phyloP scores from a whole-genome alignment of 2,797 vertebrate species.

The Epinephelus malabaricus region DNA sequence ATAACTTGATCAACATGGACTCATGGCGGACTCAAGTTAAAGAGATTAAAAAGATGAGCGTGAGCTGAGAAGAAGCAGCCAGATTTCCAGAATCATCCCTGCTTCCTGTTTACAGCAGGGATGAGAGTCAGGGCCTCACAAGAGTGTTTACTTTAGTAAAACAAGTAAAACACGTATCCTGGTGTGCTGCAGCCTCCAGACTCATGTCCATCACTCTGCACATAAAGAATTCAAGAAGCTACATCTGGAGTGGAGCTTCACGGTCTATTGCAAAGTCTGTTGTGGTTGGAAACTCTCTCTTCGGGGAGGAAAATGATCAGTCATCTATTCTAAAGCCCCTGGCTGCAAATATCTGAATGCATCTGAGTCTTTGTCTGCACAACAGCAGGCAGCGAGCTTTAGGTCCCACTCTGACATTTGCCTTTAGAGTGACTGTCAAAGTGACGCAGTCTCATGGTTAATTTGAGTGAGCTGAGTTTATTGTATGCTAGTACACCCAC shows the following conservation, averaged over 20 bases:
- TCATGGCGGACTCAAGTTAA: not conserved
- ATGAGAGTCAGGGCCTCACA: conserved; percentile 30
- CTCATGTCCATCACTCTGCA: conserved; percentile 30
- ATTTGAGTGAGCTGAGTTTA: not conserved
- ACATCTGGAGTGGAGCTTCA: conserved; percentile 63
- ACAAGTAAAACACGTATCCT: conserved; percentile 40
- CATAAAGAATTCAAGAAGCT: conserved; percentile 55
- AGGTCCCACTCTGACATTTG: conserved; percentile 5
- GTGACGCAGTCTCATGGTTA: not conserved
- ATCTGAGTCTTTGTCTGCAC: conserved; percentile 30
- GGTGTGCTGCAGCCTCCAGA: conserved; percentile 19
- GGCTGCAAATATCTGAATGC: conserved; percentile 45
- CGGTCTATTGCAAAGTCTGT: conserved; percentile 65
- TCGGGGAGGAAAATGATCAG: conserved; percentile 54
- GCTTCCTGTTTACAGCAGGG: conserved; percentile 79
- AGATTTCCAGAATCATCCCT: conserved; percentile 51
- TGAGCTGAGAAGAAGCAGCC: conserved; percentile 39
- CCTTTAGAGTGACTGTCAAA: conserved; percentile 14
- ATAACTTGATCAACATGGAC: not conserved
- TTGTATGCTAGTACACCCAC: not conserved
- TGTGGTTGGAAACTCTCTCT: conserved; percentile 66
- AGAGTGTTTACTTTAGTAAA: conserved; percentile 52
- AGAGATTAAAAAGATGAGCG: conserved; percentile 25
- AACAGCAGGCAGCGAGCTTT: conserved; percentile 22
- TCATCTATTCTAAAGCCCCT: conserved; percentile 29